phyloP scores from a whole-genome alignment of 2,113 vertebrate species.

The Phaethon lepturus region DNA sequence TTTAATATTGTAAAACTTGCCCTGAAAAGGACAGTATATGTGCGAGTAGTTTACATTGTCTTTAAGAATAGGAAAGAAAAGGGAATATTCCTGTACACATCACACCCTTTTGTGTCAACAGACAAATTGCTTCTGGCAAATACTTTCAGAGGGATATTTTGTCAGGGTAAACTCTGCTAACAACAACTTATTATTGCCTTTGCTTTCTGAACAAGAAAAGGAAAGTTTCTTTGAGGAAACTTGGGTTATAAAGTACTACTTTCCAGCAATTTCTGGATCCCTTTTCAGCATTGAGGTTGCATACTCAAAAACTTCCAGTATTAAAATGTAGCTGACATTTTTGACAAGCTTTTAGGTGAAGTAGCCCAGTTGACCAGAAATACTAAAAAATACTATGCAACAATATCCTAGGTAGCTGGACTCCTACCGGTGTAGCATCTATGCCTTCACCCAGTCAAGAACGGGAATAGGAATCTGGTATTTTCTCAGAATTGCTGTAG shows the following conservation, averaged over 20 bases:
- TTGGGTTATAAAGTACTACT: neutral
- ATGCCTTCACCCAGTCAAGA: neutral
- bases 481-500: neutral
- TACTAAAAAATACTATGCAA: fast-evolving
- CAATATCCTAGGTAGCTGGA: neutral
- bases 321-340: neutral
- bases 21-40: neutral
- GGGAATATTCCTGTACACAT: neutral
- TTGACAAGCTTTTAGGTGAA: neutral
- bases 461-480: neutral
- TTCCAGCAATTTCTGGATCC: neutral
- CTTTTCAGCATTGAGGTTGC: neutral
- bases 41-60: neutral
- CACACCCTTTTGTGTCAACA: neutral
- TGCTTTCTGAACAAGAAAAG: neutral
- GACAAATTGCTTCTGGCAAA: neutral
- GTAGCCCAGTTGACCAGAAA: neutral
- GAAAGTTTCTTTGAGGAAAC: no score
- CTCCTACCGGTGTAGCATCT: neutral
- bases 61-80: neutral
- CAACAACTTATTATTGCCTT: neutral
- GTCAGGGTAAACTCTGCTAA: neutral
- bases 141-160: neutral
- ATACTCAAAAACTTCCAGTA: neutral
- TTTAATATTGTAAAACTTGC: neutral